These are phyloP conservation scores for Neuroterus valhalla DNA, from an alignment of 1,140 invertebrate species.

Conservation along the genomic window DNA sequence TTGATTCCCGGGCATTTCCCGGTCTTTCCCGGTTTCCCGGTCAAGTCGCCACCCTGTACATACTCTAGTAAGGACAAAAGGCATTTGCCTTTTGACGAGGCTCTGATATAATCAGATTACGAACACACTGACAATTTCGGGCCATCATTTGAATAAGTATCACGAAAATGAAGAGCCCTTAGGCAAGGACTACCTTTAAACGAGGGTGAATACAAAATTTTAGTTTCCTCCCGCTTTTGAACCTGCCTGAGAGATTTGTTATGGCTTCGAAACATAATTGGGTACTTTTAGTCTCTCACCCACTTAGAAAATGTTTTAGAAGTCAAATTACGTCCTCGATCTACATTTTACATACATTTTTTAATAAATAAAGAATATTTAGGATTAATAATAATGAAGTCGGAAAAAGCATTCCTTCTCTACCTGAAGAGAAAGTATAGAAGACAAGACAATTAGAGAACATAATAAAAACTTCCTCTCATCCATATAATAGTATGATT, in stretches of 20 bases:
- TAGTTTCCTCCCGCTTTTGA: slow-evolving; percentile 5
- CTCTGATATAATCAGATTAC: slow-evolving; percentile 17
- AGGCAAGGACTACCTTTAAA: slow-evolving; percentile 4
- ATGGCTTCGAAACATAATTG: not conserved
- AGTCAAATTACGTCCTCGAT: not conserved
- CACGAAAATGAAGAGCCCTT: slow-evolving; percentile 29
- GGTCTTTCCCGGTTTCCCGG: no score
- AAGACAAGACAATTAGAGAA: no score
- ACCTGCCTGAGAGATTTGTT: slow-evolving; percentile 1
- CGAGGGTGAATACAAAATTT: slow-evolving; percentile 28
- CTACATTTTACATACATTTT: no score
- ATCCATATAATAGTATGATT: no score
- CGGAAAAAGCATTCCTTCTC: no score
- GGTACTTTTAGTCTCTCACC: not conserved
- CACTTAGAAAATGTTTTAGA: not conserved
- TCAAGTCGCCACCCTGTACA: no score
- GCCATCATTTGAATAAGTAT: slow-evolving; percentile 23
- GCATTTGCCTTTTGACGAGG: slow-evolving; percentile 9
- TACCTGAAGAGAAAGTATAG: no score
- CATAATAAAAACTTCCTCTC: no score
- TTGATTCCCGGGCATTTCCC: no score
- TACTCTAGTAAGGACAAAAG: not conserved
- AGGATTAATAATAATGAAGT: not conserved
- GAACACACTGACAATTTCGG: slow-evolving; percentile 12
- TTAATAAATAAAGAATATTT: not conserved